phyloP scores from a whole-genome alignment of 2,797 vertebrate species.

The Tangara arthus region DNA sequence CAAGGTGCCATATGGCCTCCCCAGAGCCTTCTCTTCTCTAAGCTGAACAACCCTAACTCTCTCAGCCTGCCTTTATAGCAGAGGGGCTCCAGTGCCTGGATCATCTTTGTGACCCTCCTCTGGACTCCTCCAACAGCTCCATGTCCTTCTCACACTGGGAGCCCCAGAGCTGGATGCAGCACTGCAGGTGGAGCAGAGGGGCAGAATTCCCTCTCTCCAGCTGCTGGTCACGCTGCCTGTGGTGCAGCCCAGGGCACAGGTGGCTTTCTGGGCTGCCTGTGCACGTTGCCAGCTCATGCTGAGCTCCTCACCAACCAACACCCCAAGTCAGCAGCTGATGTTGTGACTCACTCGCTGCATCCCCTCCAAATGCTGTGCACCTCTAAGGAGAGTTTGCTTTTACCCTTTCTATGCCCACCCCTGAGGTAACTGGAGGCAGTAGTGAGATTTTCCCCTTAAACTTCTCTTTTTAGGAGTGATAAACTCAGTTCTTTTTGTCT shows the following conservation, averaged over 20 bases:
- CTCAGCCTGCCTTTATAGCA: not conserved
- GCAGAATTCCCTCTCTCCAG: not conserved
- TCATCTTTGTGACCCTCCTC: not conserved
- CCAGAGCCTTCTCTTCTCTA: not conserved
- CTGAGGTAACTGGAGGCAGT: not conserved
- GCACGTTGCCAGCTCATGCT: accelerated
- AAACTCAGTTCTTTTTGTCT: not conserved
- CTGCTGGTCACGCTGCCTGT: not conserved
- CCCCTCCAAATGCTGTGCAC: accelerated
- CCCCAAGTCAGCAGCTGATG: not conserved
- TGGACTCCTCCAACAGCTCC: not conserved
- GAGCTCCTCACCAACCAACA: not conserved
- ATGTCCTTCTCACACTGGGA: accelerated
- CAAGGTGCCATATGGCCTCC: not conserved
- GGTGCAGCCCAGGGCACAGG: not conserved
- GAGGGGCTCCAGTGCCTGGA: not conserved
- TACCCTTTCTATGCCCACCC: not conserved
- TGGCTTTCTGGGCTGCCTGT: not conserved
- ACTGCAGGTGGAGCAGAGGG: not conserved
- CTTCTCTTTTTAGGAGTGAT: not conserved
- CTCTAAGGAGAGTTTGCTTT: not conserved
- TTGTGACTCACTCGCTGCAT: not conserved
- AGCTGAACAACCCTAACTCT: not conserved
- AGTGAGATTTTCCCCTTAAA: not conserved
- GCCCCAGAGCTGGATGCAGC: not conserved